Base-by-base conservation (phyloP, 2,113 vertebrate species). In the Phalacrocorax brasilianus region DNA sequence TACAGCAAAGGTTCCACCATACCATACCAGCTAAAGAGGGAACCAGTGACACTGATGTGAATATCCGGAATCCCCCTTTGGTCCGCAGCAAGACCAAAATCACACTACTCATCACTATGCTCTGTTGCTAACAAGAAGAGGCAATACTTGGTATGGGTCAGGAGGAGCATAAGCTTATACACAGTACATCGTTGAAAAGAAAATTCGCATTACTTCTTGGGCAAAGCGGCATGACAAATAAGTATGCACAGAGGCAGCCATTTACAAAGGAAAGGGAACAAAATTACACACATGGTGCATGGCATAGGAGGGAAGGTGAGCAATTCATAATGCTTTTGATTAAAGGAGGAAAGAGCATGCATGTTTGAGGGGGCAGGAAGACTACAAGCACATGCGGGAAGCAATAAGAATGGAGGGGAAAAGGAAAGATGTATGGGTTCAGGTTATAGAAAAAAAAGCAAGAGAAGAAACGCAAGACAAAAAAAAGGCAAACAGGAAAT, bases 241-340 rank as follows among this genome's bases (percentile, higher is more conserved):
- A 4, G 14, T 6, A 32, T 7, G 49, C 50, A 49, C 33, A 35
- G 8, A 42, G 56, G 6, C 13, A 74, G 15, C 14, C 58, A 14
- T 30, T 73, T 50, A 27, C 24, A 52, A 76, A 63, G 38, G 32
- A 52, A 58, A 47, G 56, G 62, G 28, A 83, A 22, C 16, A 27
- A 35, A 73, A 42, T 15, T 10, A 28, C 27, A 49, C 8, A 38
- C 8, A 7, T 0, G 3, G 28, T 4, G 26, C 1, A 0, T 2
- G 53, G 63, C 59, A 65, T 44, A 70, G 20, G 62, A 73, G 63
- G 23, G n/a, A 73, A 70, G 18, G 55, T 14, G 14, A 73, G 15
- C 8, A 73, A 72, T 35, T 79, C 58, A 16, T 18, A 32, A 26
- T 1, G 8, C 14, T 75, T 67, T 74, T 3, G 5, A 40, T 5